These are phyloP conservation scores for Semotilus atromaculatus DNA, from an alignment of 2,797 vertebrate genomes.

Conservation along the genomic window DNA sequence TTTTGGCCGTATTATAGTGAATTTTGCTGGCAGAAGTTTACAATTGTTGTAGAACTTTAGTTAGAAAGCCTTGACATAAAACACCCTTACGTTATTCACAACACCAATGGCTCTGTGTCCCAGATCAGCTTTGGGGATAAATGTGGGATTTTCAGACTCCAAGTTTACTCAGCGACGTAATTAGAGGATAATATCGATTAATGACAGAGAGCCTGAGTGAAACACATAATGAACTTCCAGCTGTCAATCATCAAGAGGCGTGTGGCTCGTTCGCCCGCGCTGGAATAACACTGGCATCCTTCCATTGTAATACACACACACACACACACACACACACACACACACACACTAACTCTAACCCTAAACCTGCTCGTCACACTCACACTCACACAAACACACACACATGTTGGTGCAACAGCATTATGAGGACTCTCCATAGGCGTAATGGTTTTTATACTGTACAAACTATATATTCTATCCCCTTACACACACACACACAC, in stretches of 20 bases:
- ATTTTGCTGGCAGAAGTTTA: neutral
- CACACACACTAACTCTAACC: no score
- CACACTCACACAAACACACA: no score
- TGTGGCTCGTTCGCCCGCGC: neutral
- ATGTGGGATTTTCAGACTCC: neutral
- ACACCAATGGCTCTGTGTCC: neutral
- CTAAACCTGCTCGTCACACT: no score
- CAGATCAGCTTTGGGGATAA: neutral
- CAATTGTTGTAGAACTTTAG: neutral
- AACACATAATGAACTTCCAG: slow-evolving; percentile 30
- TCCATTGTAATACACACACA: slow-evolving; percentile 49
- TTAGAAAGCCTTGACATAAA: neutral
- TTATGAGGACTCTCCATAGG: no score
- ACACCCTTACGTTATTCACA: neutral
- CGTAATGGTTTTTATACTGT: no score
- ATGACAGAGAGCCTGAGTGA: neutral
- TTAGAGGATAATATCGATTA: neutral
- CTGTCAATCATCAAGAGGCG: slow-evolving; percentile 50
- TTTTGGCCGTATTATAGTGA: neutral
- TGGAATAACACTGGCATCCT: slow-evolving; percentile 60
- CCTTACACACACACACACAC: no score
- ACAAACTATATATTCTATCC: no score
- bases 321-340: neutral
- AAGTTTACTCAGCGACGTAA: neutral
- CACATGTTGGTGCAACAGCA: no score